A percentile compares a stretch with the other conserved stretches of the same genome.
These are phyloP conservation scores for Neoascia interrupta DNA, from an alignment of 2,888 invertebrate species.

Conservation along the genomic window DNA sequence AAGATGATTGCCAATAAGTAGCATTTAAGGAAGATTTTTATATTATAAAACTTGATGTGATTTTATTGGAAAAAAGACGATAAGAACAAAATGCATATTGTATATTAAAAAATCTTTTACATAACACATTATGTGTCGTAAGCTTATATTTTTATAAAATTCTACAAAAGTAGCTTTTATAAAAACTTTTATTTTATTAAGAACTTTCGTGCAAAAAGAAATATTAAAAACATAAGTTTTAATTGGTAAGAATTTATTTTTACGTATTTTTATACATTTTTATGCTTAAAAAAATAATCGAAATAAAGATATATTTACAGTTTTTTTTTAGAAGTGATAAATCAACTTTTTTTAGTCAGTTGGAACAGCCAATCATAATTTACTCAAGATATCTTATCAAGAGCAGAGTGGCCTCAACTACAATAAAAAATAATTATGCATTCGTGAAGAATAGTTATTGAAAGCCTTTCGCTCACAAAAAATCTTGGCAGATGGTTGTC, in stretches of 20 bases:
- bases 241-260: not conserved
- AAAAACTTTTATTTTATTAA: constrained; percentile 2
- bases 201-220: not conserved
- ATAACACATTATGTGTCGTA: constrained; percentile 1
- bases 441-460: too few relatives aligned
- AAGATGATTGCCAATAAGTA: constrained; percentile 51
- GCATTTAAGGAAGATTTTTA: constrained; percentile 35
- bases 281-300: not conserved
- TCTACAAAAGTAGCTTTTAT: constrained; percentile 20
- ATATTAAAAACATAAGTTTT: not conserved
- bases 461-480: too few relatives aligned
- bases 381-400: too few relatives aligned
- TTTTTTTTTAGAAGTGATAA: constrained; percentile 6
- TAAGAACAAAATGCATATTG: not conserved
- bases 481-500: too few relatives aligned
- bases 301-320: constrained; percentile 1
- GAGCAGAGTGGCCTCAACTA: too few relatives aligned
- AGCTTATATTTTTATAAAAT: too few relatives aligned
- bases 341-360: too few relatives aligned
- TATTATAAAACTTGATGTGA: constrained; percentile 47
- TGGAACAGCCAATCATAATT: too few relatives aligned
- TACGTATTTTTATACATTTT: not conserved
- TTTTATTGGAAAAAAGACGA: constrained; percentile 41
- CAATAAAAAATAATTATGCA: too few relatives aligned
- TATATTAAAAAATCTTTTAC: too few relatives aligned